Conservation (phyloP, 2,888 invertebrate genomes). For the Eristalinus sepulchralis region DNA sequence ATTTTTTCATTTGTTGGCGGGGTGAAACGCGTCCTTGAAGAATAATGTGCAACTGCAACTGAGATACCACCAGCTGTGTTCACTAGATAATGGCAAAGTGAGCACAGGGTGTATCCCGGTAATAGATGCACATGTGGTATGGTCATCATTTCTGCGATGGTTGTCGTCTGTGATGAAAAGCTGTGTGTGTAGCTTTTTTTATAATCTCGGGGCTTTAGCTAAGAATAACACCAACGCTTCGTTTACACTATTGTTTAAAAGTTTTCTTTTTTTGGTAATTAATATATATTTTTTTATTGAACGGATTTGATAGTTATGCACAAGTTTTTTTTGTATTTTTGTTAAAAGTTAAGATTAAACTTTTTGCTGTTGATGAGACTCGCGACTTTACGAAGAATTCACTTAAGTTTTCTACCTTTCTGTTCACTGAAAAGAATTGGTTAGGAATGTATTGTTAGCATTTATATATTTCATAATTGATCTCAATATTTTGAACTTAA, state of each 20-base stretch:
- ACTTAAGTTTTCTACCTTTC: too few relatives aligned
- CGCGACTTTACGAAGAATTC: too few relatives aligned
- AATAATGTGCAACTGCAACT: conserved; percentile 84
- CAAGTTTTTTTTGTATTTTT: too few relatives aligned
- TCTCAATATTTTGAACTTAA: too few relatives aligned
- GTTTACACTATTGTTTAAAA: conserved; percentile 33
- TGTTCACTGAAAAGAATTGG: too few relatives aligned
- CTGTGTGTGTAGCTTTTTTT: conserved; percentile 21
- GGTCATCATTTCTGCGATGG: conserved; percentile 4
- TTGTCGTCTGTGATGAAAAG: conserved; percentile 44
- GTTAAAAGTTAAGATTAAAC: too few relatives aligned
- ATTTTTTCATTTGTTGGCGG: not conserved
- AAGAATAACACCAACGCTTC: conserved; percentile 20
- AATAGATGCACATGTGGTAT: conserved; percentile 82
- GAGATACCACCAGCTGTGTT: conserved; percentile 99
- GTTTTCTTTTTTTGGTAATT: not conserved
- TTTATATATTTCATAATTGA: too few relatives aligned
- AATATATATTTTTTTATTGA: too few relatives aligned
- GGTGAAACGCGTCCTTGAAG: conserved; percentile 70
- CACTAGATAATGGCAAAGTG: conserved; percentile 90
- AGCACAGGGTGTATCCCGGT: conserved; percentile 99
- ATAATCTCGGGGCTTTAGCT: conserved; percentile 7
- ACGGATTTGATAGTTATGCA: too few relatives aligned
- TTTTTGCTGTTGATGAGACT: too few relatives aligned
- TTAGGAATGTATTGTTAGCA: too few relatives aligned